Conservation (phyloP, 1,140 invertebrate genomes). For the Drosophila cardini region DNA sequence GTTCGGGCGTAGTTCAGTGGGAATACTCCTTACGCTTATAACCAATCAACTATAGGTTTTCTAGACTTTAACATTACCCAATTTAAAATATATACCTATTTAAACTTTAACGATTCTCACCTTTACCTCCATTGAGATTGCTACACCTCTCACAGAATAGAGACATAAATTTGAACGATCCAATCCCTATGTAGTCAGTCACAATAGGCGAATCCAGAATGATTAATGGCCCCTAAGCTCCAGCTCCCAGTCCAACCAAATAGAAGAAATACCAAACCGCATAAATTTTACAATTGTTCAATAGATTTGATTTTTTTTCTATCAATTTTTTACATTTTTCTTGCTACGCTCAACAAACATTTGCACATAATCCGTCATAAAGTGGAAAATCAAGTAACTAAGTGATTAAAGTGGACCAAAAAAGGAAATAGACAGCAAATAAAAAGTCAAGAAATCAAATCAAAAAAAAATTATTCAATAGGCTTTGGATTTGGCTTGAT, state of each 20-base stretch:
- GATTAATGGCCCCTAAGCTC: constrained; percentile 59
- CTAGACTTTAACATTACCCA: too few relatives aligned
- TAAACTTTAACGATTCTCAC: neutral
- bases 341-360: constrained; percentile 49
- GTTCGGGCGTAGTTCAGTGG: too few relatives aligned
- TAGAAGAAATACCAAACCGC: constrained; percentile 18
- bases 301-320: constrained; percentile 48
- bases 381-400: constrained; percentile 79
- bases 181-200: neutral
- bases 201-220: constrained; percentile 43
- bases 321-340: neutral
- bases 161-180: constrained; percentile 30
- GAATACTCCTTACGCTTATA: too few relatives aligned
- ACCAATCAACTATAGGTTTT: too few relatives aligned
- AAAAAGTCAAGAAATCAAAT: constrained; percentile 63
- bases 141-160: constrained; percentile 29
- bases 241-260: constrained; percentile 6
- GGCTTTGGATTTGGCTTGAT: constrained; percentile 59
- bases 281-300: constrained; percentile 52
- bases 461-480: constrained; percentile 74
- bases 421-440: constrained; percentile 6
- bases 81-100: neutral
- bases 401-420: constrained; percentile 67
- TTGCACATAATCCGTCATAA: constrained; percentile 77
- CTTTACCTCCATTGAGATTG: constrained; percentile 1